Evolutionary conservation across 2,888 invertebrate genomes (phyloP).

Genomic region (Rosalia funebris): DNA sequence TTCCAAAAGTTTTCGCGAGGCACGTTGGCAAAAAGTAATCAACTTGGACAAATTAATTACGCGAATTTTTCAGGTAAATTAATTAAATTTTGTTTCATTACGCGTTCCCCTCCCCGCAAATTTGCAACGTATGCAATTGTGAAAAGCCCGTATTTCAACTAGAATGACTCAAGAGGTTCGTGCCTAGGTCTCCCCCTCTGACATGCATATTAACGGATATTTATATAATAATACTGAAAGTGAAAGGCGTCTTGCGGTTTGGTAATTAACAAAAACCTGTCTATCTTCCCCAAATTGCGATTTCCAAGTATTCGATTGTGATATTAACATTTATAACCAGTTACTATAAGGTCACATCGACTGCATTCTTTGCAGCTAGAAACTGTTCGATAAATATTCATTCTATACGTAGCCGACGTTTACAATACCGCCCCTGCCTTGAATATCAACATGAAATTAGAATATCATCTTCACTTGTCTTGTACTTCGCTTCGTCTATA

Average conservation of each 20-base stretch:
- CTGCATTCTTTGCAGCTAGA: neutral
- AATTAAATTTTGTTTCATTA: no score
- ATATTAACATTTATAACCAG: neutral
- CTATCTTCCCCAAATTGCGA: slow-evolving; percentile 20
- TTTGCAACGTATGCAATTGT: neutral
- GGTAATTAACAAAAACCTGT: slow-evolving; percentile 34
- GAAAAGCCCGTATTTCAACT: no score
- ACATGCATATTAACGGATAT: slow-evolving; percentile 18
- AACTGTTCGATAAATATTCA: neutral
- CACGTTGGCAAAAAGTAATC: no score
- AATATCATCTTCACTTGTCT: no score
- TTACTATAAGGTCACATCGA: neutral
- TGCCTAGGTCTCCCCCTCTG: neutral
- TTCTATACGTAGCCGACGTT: no score
- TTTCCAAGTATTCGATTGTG: neutral
- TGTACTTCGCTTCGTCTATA: no score
- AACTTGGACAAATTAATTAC: no score
- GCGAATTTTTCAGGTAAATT: no score
- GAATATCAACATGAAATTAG: no score
- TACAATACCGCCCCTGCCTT: no score
- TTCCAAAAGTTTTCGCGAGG: no score
- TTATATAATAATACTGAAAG: slow-evolving; percentile 35
- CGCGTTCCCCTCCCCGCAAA: neutral
- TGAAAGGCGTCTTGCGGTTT: slow-evolving; percentile 35
- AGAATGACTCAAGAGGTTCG: no score